Conservation (phyloP, 2,113 vertebrate genomes). For the Uria aalge region DNA sequence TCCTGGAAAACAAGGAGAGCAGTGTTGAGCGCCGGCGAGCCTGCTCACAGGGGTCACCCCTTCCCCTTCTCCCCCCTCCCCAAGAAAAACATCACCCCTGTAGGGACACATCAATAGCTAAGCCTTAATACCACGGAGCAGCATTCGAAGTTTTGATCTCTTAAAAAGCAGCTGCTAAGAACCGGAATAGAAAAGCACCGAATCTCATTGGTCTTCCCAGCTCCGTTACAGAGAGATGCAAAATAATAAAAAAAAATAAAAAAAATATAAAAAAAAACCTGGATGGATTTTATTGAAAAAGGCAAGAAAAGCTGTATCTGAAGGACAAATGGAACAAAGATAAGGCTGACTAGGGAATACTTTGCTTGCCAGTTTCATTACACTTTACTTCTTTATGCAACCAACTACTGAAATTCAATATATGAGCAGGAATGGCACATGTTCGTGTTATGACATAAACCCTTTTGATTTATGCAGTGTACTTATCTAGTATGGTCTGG, state of each 20-base stretch:
- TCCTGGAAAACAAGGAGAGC: slow-evolving; percentile 83
- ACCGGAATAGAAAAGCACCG: slow-evolving; percentile 76
- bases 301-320: slow-evolving; percentile 74
- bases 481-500: slow-evolving; percentile 47
- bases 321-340: slow-evolving; percentile 82
- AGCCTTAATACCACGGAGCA: slow-evolving; percentile 75
- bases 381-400: slow-evolving; percentile 79
- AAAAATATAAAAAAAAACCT: slow-evolving; percentile 2
- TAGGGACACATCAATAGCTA: slow-evolving; percentile 83
- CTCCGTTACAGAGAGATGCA: slow-evolving; percentile 72
- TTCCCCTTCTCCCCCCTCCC: slow-evolving; percentile 56
- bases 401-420: slow-evolving; percentile 79
- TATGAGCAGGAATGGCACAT: slow-evolving; percentile 71
- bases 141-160: slow-evolving; percentile 82
- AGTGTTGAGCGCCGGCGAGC: slow-evolving; percentile 71
- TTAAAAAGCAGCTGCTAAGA: slow-evolving; percentile 80
- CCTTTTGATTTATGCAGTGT: slow-evolving; percentile 75
- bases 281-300: slow-evolving; percentile 79
- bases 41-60: slow-evolving; percentile 72
- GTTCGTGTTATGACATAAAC: slow-evolving; percentile 75
- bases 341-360: slow-evolving; percentile 78
- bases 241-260: slow-evolving; percentile 21
- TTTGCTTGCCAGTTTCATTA: slow-evolving; percentile 78
- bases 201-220: slow-evolving; percentile 78
- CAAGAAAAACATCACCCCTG: slow-evolving; percentile 78